Evolutionary conservation across 2,113 vertebrate genomes (phyloP), one percentile per base, ranked within the genome.

Genomic region (Felis chaus): DNA sequence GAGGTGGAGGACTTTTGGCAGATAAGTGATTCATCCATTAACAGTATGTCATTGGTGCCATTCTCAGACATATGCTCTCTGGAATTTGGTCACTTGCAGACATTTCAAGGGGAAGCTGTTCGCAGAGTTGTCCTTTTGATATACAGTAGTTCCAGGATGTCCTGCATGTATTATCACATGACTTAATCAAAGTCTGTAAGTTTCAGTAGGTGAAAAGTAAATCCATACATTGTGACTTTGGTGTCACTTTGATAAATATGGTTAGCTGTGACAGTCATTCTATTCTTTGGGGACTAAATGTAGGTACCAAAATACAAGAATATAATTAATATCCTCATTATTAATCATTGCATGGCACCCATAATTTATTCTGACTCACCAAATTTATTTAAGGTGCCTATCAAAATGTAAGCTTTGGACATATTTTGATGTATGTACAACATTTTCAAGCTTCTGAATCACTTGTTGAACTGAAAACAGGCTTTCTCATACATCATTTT

Each of bases 251-350:
- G 89, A 81, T 97, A 94, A 96, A 94, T 94, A 96, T 91, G 69
- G 21, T 66, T 74, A 23, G 18, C 78, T 95, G 8, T 89, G 66
- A 89, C 48, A 80, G 31, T 91, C 65, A 94, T 94, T 97, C 19
- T 95, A 27, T 78, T 93, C 55, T 94, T 81, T 41, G 55, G 53
- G 50, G 33, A 93, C 41, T 87, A 93, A 94, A 89, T 66, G 53
- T 61, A 91, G 33, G 69, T 96, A 68, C 68, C 79, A 45, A 33
- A 21, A 92, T 94, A 97, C 61, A 80, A 90, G 11, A 94, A 74
- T 93, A 73, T 96, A 91, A 94, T 98, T 96, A 96, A 89, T 97
- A 95, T 81, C 65, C 57, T 93, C 65, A 94, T 93, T 97, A 95
- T 97, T 29, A 71, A 89, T 97, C 95, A 95, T 68, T 57, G 25